Base-by-base conservation (phyloP, 1,140 invertebrate genomes). In the Lerema accius region DNA sequence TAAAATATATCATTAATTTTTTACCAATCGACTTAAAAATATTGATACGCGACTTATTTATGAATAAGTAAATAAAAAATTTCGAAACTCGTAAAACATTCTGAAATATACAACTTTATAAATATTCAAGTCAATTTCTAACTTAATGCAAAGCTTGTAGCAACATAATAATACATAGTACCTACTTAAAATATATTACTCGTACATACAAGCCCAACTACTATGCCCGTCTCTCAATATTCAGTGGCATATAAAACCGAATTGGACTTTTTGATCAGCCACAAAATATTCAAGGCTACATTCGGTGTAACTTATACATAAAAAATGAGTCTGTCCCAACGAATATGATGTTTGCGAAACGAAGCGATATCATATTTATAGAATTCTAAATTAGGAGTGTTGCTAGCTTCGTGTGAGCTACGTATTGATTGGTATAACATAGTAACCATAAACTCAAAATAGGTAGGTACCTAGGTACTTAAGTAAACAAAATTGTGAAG, bases 161-260 rank as follows among this genome's bases (percentile, higher is more conserved):
- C 75, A 80, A 83, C 83, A 23, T 23, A 23, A 23, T 32, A 32
- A n/a, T n/a, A n/a, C n/a, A n/a, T n/a, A n/a, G n/a, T 45, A 19
- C 32, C 19, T 40, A 39, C 39, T 48, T 15, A 65, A 13, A 37
- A n/a, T n/a, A 62, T 55, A 65, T 61, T 14, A 46, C 43, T 9
- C n/a, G n/a, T n/a, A n/a, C n/a, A n/a, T 72, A 73, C 70, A 62
- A 1, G 35, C 10, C 42, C 19, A 51, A 65, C 68, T 62, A 58
- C 61, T 60, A 39, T 53, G 37, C 55, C 73, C 73, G 69, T 69
- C 76, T 69, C 76, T 86, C 84, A 82, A 82, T 84, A 87, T 86
- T 84, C 83, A 85, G 77, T 84, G 78, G 80, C 82, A 80, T 85
- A 85, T 82, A 83, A 84, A 85, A 87, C 67, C 71, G 69, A 73